A percentile compares a stretch with the other conserved stretches of the same genome.
These are phyloP conservation scores for Saccostrea echinata DNA, from an alignment of 1,140 invertebrate genomes.

Conservation along the genomic window DNA sequence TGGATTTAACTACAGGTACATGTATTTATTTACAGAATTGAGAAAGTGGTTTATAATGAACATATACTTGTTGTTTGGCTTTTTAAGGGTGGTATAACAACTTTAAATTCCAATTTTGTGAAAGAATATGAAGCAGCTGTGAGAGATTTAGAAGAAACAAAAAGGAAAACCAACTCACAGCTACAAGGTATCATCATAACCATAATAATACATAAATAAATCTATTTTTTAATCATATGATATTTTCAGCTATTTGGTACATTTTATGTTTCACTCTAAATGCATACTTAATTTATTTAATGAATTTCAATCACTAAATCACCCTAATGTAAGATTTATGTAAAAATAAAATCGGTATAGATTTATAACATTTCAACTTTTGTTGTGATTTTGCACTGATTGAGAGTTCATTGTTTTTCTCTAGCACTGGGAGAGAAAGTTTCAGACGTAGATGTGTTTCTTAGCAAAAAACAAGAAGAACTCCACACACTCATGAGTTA, in stretches of 20 bases:
- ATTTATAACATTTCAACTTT: too few relatives aligned
- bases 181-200: conserved; percentile 62
- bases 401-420: neutral
- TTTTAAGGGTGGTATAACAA: conserved; percentile 73
- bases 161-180: conserved; percentile 57
- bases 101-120: conserved; percentile 70
- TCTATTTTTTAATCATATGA: too few relatives aligned
- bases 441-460: conserved; percentile 61
- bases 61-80: conserved; percentile 38
- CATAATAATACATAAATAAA: too few relatives aligned
- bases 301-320: too few relatives aligned
- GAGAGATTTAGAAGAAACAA: conserved; percentile 63
- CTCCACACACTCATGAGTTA: conserved; percentile 72
- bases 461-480: conserved; percentile 72
- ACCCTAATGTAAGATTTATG: too few relatives aligned
- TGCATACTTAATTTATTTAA: too few relatives aligned
- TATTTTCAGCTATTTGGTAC: too few relatives aligned
- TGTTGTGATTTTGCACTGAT: neutral
- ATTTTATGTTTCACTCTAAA: too few relatives aligned
- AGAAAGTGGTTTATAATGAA: neutral
- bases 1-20: neutral
- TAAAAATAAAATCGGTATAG: too few relatives aligned
- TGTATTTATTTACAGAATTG: neutral
- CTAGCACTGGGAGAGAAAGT: conserved; percentile 71
- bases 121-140: conserved; percentile 67